Percentiles rank a stretch among this genome's conserved stretches.
Evolutionary conservation across 2,797 vertebrate species (phyloP).

Genomic region (Phoeniculus purpureus): DNA sequence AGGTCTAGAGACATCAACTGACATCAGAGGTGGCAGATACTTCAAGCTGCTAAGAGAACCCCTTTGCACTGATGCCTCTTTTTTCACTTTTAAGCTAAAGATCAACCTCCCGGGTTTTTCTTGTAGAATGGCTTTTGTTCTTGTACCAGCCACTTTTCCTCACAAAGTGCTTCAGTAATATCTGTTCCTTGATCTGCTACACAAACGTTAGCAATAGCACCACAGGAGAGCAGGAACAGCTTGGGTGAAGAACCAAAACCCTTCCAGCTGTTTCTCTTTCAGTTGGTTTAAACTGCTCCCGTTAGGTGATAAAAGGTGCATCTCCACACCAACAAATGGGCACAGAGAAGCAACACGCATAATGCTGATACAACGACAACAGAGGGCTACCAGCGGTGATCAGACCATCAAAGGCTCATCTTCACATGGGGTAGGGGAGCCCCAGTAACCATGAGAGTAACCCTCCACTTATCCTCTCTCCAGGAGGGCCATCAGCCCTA

Average conservation of each 20-base stretch:
- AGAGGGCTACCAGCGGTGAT: neutral
- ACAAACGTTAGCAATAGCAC: neutral
- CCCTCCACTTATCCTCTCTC: too few relatives aligned
- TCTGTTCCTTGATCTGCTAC: neutral
- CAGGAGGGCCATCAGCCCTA: neutral
- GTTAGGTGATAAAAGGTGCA: neutral
- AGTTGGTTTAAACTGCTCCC: neutral
- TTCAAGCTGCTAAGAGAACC: neutral
- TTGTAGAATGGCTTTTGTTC: neutral
- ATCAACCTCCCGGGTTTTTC: neutral
- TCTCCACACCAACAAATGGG: neutral
- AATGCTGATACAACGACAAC: neutral
- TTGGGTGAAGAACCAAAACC: neutral
- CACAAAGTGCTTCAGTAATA: neutral
- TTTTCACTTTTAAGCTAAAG: neutral
- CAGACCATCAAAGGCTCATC: neutral
- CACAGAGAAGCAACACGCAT: neutral
- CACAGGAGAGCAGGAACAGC: neutral
- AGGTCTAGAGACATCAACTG: neutral
- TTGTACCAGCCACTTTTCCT: neutral
- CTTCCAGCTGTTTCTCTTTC: neutral
- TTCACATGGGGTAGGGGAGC: neutral
- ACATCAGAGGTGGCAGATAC: neutral
- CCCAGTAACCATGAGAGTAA: neutral
- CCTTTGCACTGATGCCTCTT: neutral